Percentiles rank a stretch among this genome's conserved stretches.
Evolutionary conservation across 2,113 vertebrate genomes (phyloP).

Genomic region (Albula glossodonta): DNA sequence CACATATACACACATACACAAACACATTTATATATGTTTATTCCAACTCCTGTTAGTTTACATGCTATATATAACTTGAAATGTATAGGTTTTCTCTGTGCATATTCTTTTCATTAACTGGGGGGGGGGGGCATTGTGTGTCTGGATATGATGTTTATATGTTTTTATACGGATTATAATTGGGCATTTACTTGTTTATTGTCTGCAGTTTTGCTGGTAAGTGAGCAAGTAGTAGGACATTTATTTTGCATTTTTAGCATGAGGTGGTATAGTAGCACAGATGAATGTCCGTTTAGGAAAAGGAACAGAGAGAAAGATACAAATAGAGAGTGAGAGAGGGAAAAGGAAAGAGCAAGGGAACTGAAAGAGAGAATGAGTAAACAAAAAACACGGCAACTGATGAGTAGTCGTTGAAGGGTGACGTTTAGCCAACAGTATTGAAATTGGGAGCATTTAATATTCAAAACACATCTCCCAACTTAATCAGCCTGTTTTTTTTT

Average conservation of each 20-base stretch:
- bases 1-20: neutral
- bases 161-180: constrained; percentile 34
- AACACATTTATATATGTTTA: too few species aligned
- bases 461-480: neutral
- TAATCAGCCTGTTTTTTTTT: neutral
- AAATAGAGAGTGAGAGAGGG: neutral
- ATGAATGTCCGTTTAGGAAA: neutral
- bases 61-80: neutral
- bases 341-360: neutral
- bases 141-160: constrained; percentile 41
- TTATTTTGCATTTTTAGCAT: constrained; percentile 8
- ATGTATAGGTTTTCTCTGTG: neutral
- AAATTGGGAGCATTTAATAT: neutral
- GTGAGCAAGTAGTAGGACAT: constrained; percentile 30
- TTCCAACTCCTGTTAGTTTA: too few species aligned
- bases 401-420: neutral
- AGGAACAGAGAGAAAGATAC: neutral
- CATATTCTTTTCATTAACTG: neutral
- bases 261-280: neutral
- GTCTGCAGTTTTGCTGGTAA: constrained; percentile 43
- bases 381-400: neutral
- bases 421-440: neutral
- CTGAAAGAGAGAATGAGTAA: neutral
- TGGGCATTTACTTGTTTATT: constrained; percentile 53
- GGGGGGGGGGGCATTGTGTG: constrained; percentile 38